A percentile compares a stretch with the other conserved stretches of the same genome.
Evolutionary conservation across 2,888 invertebrate species (phyloP).

Genomic region (Cryptus armator): DNA sequence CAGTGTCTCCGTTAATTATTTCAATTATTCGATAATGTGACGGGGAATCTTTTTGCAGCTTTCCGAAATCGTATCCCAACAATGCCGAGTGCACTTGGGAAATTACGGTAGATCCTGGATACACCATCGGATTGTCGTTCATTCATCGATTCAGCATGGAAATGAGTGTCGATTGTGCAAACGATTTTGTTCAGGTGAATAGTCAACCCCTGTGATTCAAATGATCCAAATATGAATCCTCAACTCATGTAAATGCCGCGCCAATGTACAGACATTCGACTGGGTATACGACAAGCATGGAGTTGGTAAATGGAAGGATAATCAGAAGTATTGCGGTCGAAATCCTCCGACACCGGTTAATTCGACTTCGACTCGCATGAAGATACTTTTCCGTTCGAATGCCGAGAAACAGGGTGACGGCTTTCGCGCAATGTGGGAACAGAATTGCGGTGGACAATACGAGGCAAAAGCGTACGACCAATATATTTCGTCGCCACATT

Average conservation of each 20-base stretch:
- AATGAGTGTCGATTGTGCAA: constrained; percentile 89
- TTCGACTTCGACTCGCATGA: constrained; percentile 89
- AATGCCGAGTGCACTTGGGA: constrained; percentile 94
- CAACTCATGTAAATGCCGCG: neutral
- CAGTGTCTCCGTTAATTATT: neutral
- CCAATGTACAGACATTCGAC: constrained; percentile 86
- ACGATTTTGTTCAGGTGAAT: constrained; percentile 90
- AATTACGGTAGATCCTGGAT: constrained; percentile 88
- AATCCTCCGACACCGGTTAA: constrained; percentile 86
- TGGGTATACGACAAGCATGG: constrained; percentile 83
- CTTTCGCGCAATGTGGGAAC: constrained; percentile 89
- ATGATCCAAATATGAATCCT: neutral
- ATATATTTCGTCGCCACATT: constrained; percentile 90
- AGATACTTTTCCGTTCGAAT: constrained; percentile 91
- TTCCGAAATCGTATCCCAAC: constrained; percentile 88
- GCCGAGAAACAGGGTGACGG: constrained; percentile 89
- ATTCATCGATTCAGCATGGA: constrained; percentile 91
- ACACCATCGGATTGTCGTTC: constrained; percentile 90
- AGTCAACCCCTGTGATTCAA: neutral
- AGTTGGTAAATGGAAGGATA: constrained; percentile 85
- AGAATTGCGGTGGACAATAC: constrained; percentile 91
- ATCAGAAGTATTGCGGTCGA: constrained; percentile 90
- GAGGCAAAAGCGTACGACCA: constrained; percentile 86
- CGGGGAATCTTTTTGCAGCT: constrained; percentile 82
- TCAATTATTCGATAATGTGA: neutral